Base-by-base conservation (phyloP, 1,140 invertebrate species). In the Dryas iulia region DNA sequence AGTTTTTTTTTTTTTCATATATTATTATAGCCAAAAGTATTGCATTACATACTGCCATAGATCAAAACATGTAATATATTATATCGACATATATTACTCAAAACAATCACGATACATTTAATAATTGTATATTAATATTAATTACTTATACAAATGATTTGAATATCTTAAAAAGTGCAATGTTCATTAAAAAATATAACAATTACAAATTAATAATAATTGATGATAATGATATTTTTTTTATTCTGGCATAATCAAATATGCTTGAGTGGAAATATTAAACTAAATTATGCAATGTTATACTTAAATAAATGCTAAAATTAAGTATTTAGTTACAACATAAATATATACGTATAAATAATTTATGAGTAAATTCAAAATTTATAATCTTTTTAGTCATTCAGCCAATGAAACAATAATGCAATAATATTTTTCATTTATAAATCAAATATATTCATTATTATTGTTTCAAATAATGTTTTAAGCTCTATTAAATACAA, bases 271-370 rank as follows among this genome's bases (percentile, higher is more conserved):
- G 14, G 14, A 47, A 1, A 47, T 18, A 47, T 21, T 47, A 47
- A 47, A 47, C 39, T 47, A 47, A 18, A 47, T 47, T 47, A 47
- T 47, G 39, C 39, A n/a, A 47, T 47, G 6, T 47, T 21, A 47
- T 7, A 21, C 18, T 47, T 47, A 47, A 14, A 3, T 47, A 47
- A 47, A 47, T 47, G 39, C 39, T 47, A 18, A 47, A 47, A n/a
- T 47, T 47, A 47, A 47, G 39, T 47, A 47, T 47, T 47, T 18
- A 14, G 39, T 47, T 18, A 47, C 39, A 47, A 47, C 39, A 47
- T 35, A 35, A 35, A 47, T 47, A 18, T 18, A 47, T 8, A 47
- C 6, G 39, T 47, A 47, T 47, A n/a, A n/a, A n/a, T 31, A 31
- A 31, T 8, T 7, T 47, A 47, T 47, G 5, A 21, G 39, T 18